Percentiles rank a stretch among this genome's conserved stretches.
phyloP scores from a whole-genome alignment of 2,888 invertebrate species.

The Melinaea marsaeus region DNA sequence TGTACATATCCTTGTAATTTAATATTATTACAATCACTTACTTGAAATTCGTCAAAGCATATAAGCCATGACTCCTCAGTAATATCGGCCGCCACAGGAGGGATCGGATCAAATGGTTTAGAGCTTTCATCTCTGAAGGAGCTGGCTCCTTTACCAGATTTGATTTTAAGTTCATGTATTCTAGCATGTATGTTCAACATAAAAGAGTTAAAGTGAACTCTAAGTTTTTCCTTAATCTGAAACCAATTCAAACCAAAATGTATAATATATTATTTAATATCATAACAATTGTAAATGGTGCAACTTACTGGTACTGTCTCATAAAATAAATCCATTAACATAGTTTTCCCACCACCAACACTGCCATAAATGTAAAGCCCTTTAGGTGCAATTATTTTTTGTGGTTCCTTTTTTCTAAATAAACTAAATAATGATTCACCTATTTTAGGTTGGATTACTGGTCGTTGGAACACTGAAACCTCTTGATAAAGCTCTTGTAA shows the following conservation, averaged over 20 bases:
- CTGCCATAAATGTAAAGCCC: constrained; percentile 94
- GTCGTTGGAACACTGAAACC: constrained; percentile 77
- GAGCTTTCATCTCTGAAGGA: constrained; percentile 65
- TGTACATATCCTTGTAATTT: background rate
- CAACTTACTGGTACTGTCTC: constrained; percentile 73
- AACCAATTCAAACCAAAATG: background rate
- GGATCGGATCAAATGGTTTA: constrained; percentile 92
- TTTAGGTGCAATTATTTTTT: constrained; percentile 78
- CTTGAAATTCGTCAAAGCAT: constrained; percentile 99
- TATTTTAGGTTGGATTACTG: constrained; percentile 39
- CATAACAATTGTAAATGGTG: background rate
- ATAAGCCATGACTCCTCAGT: constrained; percentile 92
- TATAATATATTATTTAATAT: constrained; percentile 1
- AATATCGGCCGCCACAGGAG: constrained; percentile 93
- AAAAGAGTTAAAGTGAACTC: constrained; percentile 98
- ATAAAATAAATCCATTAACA: constrained; percentile 99
- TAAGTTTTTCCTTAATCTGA: constrained; percentile 82
- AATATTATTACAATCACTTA: constrained; percentile 46
- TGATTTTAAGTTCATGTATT: constrained; percentile 90
- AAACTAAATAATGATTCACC: constrained; percentile 53
- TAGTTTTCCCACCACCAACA: constrained; percentile 98
- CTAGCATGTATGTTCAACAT: constrained; percentile 96
- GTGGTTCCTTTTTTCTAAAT: constrained; percentile 57
- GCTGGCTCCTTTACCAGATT: constrained; percentile 70
- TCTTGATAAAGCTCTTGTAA: constrained; percentile 84